Conservation (phyloP, 2,113 vertebrate species). For the Bufo bufo region DNA sequence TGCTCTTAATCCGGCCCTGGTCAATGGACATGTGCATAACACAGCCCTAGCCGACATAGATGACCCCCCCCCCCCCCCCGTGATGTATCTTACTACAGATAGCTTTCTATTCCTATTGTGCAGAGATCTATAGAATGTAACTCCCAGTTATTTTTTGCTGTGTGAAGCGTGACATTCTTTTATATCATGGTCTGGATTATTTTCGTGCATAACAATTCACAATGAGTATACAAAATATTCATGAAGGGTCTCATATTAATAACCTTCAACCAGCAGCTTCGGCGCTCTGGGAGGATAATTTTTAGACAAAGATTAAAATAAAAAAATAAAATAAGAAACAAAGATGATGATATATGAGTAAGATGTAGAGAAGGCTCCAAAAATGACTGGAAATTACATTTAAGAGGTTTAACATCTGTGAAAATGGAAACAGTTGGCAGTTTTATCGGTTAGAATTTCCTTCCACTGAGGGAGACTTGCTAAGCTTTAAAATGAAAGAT, state of each 20-base stretch:
- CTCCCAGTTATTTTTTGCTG: background rate
- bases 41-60: too few species aligned
- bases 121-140: background rate
- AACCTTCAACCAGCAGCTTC: background rate
- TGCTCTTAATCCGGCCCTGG: too few species aligned
- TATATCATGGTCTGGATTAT: background rate
- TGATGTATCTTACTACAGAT: background rate
- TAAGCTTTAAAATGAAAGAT: background rate
- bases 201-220: background rate
- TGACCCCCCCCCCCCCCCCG: too few species aligned
- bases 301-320: background rate
- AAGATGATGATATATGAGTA: background rate
- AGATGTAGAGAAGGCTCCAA: background rate
- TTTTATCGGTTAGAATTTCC: background rate
- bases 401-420: conserved; percentile 12
- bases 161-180: background rate
- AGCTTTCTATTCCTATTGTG: background rate
- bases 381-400: background rate
- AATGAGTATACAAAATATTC: background rate
- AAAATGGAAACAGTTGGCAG: conserved; percentile 21
- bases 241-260: conserved; percentile 1
- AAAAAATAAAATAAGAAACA: background rate
- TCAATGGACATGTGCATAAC: too few species aligned
- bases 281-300: too few species aligned
- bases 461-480: background rate